Evolutionary conservation across 2,797 vertebrate genomes (phyloP), one percentile per base, ranked within the genome.

Genomic region (Danio choprae): DNA sequence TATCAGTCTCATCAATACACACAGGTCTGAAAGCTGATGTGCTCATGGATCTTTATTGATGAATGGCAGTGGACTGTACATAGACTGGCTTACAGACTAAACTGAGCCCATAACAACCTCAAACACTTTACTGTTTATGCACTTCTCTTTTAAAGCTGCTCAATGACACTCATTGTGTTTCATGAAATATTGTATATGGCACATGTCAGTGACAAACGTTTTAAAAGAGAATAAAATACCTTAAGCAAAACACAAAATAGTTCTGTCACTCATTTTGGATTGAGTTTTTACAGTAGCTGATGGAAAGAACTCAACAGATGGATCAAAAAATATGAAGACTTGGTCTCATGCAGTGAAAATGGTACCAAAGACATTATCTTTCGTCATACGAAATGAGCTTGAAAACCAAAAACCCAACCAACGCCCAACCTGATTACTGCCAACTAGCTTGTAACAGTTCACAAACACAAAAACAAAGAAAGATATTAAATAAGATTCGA

Each of bases 171-270:
- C 36, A 41, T 40, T 67, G 48, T 10, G 12, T 50, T 78, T 22
- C 12, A 9, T 60, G 20, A 74, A 74, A 74, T 36, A 50, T 36
- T 6, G 20, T 18, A 50, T 40, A 74, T 74, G 72, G 72, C 44
- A 62, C n/a, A 18, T 38, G 71, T 46, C n/a, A 41, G 40, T 41
- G n/a, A 41, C 46, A 1, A 51, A 71, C n/a, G 5, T 43, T 22
- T 55, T 22, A 22, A 1, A 4, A 38, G 7, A 41, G 51, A 58
- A 44, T 41, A 44, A 41, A 56, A 40, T 7, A 13, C 12, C 18
- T 44, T 65, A 16, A 63, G 20, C 4, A 50, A 29, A 29, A 65
- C 12, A 46, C 16, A 56, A 15, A 55, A 29, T 10, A 56, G 15
- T 56, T 55, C 40, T 18, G 50, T 29, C 29, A 36, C 11, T 40